These are phyloP conservation scores for Celastrina argiolus DNA, from an alignment of 2,888 invertebrate species.

Conservation along the genomic window DNA sequence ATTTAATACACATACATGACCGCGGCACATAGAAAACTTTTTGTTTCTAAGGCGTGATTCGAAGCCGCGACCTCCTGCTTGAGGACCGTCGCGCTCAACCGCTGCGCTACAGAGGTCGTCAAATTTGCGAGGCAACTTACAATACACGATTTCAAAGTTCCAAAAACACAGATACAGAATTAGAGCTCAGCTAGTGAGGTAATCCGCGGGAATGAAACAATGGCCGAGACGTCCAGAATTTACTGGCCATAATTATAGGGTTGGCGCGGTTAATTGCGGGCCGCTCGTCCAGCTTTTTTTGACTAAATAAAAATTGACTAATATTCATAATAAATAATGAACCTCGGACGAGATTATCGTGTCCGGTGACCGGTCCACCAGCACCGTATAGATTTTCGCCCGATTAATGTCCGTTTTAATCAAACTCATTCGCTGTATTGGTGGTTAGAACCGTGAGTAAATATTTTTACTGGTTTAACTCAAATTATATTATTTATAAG, in stretches of 20 bases:
- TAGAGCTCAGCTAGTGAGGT: constrained; percentile 41
- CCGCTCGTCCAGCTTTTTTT: constrained; percentile 69
- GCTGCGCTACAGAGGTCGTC: too few relatives aligned
- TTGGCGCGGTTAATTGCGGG: constrained; percentile 89
- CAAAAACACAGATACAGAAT: constrained; percentile 21
- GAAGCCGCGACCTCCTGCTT: not conserved
- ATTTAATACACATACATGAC: too few relatives aligned
- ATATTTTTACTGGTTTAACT: too few relatives aligned
- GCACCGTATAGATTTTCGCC: constrained; percentile 62
- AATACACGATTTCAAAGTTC: not conserved
- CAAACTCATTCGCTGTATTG: constrained; percentile 33
- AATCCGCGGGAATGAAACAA: constrained; percentile 70
- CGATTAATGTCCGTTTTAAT: constrained; percentile 62
- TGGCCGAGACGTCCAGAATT: constrained; percentile 77
- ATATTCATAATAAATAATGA: constrained; percentile 79
- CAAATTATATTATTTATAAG: too few relatives aligned
- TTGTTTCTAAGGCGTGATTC: too few relatives aligned
- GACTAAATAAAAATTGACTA: constrained; percentile 78
- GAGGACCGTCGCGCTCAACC: too few relatives aligned
- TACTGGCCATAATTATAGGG: constrained; percentile 92
- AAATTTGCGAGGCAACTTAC: too few relatives aligned
- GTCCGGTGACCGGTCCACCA: too few relatives aligned
- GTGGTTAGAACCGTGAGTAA: constrained; percentile 19
- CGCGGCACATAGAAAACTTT: too few relatives aligned
- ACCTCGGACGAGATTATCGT: constrained; percentile 67